These are phyloP conservation scores for Rhadinocentrus ornatus DNA, from an alignment of 2,797 vertebrate genomes.

Conservation along the genomic window DNA sequence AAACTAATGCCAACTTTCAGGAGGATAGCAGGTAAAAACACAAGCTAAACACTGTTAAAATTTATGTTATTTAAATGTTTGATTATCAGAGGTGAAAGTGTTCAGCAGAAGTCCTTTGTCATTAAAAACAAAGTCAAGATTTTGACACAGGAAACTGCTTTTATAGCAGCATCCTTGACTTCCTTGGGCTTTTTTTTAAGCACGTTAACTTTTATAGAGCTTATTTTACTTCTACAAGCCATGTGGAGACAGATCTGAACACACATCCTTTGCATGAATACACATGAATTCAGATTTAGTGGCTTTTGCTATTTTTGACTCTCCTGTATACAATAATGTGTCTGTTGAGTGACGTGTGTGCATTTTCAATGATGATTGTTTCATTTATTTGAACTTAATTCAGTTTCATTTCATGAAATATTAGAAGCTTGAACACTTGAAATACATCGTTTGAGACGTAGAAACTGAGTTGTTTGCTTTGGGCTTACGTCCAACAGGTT, in stretches of 20 bases:
- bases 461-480: conserved; percentile 26
- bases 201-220: conserved; percentile 38
- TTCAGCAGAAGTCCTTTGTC: conserved; percentile 11
- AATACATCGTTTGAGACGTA: conserved; percentile 5
- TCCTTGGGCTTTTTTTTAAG: conserved; percentile 18
- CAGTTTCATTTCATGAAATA: neutral
- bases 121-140: conserved; percentile 22
- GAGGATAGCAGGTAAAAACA: conserved; percentile 71
- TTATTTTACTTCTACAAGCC: conserved; percentile 30
- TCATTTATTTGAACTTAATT: conserved; percentile 17
- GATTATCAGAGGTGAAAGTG: conserved; percentile 3
- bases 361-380: neutral
- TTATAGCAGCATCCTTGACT: conserved; percentile 8
- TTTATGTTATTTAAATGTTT: neutral
- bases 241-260: conserved; percentile 21
- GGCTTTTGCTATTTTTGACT: conserved; percentile 45
- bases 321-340: conserved; percentile 18
- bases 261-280: conserved; percentile 10
- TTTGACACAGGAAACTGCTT: conserved; percentile 23
- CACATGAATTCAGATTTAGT: conserved; percentile 57
- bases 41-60: neutral
- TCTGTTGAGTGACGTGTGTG: neutral
- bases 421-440: neutral
- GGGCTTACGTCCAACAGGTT: conserved; percentile 26
- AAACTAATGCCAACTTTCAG: conserved; percentile 29